A percentile compares a stretch with the other conserved stretches of the same genome.
These are phyloP conservation scores for Rhinogobius similis DNA, from an alignment of 2,113 vertebrate species.

Conservation along the genomic window DNA sequence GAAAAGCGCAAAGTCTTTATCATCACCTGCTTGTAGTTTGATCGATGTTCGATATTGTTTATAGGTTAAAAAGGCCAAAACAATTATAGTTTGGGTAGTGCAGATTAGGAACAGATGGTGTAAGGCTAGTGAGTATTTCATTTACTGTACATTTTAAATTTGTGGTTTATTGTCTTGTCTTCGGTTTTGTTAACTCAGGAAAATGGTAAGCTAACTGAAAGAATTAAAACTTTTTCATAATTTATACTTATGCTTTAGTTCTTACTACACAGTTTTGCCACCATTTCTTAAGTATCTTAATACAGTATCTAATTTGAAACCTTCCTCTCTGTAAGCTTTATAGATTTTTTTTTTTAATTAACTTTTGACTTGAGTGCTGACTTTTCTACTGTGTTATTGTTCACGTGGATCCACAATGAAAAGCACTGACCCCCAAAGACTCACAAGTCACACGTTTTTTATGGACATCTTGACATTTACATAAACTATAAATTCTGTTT, in stretches of 20 bases:
- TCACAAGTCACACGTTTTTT: background rate
- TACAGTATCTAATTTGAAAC: background rate
- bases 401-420: background rate
- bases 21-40: slow-evolving; percentile 10
- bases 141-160: background rate
- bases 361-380: background rate
- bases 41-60: background rate
- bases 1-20: background rate
- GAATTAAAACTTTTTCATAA: too few relatives aligned
- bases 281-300: background rate
- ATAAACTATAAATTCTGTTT: slow-evolving; percentile 22
- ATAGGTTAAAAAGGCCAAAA: background rate
- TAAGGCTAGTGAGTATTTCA: background rate
- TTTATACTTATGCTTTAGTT: background rate
- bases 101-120: background rate
- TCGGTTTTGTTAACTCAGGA: background rate
- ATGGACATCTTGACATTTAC: slow-evolving; percentile 10
- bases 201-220: background rate
- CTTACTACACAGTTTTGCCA: background rate
- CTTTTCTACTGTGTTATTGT: background rate
- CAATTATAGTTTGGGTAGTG: background rate
- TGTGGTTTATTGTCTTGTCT: background rate
- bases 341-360: background rate
- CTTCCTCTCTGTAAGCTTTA: background rate
- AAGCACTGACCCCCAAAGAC: background rate